Evolutionary conservation across 2,797 vertebrate species (phyloP).

Genomic region (Sebastes paucispinis): DNA sequence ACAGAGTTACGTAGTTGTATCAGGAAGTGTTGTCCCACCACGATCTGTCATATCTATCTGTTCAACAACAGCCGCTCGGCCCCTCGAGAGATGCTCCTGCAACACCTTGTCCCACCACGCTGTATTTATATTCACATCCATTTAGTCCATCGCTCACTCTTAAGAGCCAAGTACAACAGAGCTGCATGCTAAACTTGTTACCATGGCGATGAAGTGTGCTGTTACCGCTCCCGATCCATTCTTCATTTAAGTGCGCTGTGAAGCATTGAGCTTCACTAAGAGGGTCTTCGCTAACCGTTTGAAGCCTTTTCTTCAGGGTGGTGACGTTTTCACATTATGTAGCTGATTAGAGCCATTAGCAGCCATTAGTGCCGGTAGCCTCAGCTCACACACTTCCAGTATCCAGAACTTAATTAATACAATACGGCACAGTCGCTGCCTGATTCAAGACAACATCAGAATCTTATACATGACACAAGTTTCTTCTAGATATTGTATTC

Average conservation of each 20-base stretch:
- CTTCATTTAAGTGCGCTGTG: constrained; percentile 47
- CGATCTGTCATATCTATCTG: constrained; percentile 3
- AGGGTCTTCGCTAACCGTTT: neutral
- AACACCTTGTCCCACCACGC: constrained; percentile 56
- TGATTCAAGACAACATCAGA: neutral
- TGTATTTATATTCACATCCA: constrained; percentile 82
- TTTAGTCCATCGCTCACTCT: constrained; percentile 75
- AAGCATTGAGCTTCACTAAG: constrained; percentile 38
- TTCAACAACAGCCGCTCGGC: constrained; percentile 18
- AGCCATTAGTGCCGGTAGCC: neutral
- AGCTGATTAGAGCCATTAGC: neutral
- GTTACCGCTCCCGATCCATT: constrained; percentile 46
- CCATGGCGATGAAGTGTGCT: constrained; percentile 58
- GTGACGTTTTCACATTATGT: constrained; percentile 15
- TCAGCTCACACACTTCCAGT: constrained; percentile 13
- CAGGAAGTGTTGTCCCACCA: neutral
- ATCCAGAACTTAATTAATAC: constrained; percentile 20
- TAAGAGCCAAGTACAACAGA: constrained; percentile 62
- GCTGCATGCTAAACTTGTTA: constrained; percentile 40
- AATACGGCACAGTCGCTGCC: neutral
- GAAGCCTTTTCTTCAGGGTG: neutral
- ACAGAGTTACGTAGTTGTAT: neutral
- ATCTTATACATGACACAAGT: neutral
- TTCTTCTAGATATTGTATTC: no score
- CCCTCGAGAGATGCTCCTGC: constrained; percentile 58